phyloP scores from a whole-genome alignment of 2,797 vertebrate species.

The Garrulus glandarius region DNA sequence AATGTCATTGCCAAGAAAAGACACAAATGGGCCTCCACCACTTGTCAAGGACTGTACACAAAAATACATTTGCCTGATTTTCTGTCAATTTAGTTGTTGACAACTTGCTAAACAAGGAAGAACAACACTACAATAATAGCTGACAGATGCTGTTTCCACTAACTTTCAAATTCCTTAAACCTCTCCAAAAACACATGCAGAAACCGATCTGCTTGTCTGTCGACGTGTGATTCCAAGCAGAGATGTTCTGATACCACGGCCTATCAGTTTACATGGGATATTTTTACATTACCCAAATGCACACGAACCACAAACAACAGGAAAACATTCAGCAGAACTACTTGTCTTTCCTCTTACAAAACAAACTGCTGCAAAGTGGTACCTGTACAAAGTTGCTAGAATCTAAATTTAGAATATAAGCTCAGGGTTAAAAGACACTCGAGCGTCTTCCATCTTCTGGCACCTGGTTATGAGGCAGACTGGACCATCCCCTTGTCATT shows the following conservation, averaged over 20 bases:
- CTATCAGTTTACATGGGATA: not conserved
- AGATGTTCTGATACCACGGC: not conserved
- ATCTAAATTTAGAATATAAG: not conserved
- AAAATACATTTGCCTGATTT: slow-evolving; percentile 16
- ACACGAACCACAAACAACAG: not conserved
- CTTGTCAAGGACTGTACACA: not conserved
- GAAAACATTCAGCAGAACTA: not conserved
- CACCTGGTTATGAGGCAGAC: not conserved
- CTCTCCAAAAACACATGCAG: not conserved
- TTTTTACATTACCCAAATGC: not conserved
- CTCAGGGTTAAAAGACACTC: not conserved
- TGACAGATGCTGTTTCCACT: slow-evolving; percentile 58
- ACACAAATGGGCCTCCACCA: not conserved
- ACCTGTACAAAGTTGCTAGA: not conserved
- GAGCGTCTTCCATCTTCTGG: not conserved
- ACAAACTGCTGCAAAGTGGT: not conserved
- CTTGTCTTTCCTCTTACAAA: not conserved
- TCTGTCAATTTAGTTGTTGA: slow-evolving; percentile 37
- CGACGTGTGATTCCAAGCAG: not conserved
- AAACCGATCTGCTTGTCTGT: not conserved
- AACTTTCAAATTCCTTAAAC: not conserved
- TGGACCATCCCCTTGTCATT: not conserved
- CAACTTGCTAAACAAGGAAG: slow-evolving; percentile 57
- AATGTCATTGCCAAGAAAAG: not conserved
- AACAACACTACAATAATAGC: slow-evolving; percentile 26